A percentile compares a stretch with the other conserved stretches of the same genome.
phyloP scores from a whole-genome alignment of 1,140 invertebrate species.

The Tenebrio molitor region DNA sequence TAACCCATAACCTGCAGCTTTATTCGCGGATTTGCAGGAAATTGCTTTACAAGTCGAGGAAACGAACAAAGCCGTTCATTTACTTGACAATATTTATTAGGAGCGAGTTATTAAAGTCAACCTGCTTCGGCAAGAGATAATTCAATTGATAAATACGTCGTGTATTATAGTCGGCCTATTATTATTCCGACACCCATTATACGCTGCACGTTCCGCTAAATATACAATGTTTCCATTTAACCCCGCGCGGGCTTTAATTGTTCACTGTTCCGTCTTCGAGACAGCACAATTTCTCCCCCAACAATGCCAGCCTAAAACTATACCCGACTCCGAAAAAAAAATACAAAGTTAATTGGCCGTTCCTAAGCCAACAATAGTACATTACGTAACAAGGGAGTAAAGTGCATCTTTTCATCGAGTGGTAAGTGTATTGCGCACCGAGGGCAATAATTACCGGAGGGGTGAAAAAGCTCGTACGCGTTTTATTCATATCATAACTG shows the following conservation, averaged over 20 bases:
- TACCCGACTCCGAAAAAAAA: too few species aligned
- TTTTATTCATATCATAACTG: too few species aligned
- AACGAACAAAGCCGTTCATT: slow-evolving; percentile 35
- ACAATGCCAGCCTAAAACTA: neutral
- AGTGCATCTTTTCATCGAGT: too few species aligned
- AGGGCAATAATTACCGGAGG: too few species aligned
- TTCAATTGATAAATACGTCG: slow-evolving; percentile 35
- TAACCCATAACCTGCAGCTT: neutral
- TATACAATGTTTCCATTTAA: slow-evolving; percentile 23
- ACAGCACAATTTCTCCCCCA: slow-evolving; percentile 21
- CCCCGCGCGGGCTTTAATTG: slow-evolving; percentile 15
- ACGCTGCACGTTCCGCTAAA: slow-evolving; percentile 6
- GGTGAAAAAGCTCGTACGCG: too few species aligned
- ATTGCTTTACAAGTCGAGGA: slow-evolving; percentile 22
- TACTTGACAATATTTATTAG: slow-evolving; percentile 33
- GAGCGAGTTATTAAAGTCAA: slow-evolving; percentile 35
- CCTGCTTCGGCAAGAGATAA: slow-evolving; percentile 29
- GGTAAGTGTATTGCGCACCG: too few species aligned
- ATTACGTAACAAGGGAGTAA: too few species aligned
- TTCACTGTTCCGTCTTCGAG: slow-evolving; percentile 18
- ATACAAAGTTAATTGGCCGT: too few species aligned
- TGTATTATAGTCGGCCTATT: slow-evolving; percentile 21
- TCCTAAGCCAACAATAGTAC: too few species aligned
- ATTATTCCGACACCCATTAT: slow-evolving; percentile 29
- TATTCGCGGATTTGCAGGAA: slow-evolving; percentile 21